A percentile compares a stretch with the other conserved stretches of the same genome.
Conservation (phyloP, 2,888 invertebrate species). For the Papilio elwesi region DNA sequence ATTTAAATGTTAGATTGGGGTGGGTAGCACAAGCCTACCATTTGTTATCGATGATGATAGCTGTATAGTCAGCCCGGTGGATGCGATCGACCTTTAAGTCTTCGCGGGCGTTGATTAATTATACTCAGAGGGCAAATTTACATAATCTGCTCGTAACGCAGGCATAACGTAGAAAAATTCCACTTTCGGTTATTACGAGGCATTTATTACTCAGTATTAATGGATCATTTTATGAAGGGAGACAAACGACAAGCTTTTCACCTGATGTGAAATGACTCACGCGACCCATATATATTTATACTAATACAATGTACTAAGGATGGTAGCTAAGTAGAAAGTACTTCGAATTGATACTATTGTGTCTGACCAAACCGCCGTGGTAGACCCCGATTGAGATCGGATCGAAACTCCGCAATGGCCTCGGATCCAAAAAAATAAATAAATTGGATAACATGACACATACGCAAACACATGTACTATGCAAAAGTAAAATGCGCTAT, state of each 20-base stretch:
- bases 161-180: conserved; percentile 11
- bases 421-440: too few relatives aligned
- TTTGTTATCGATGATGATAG: neutral
- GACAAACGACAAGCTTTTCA: conserved; percentile 2
- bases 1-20: neutral
- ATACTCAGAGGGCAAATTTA: conserved; percentile 12
- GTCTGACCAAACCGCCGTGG: neutral
- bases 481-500: too few relatives aligned
- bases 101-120: conserved; percentile 6
- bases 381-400: too few relatives aligned
- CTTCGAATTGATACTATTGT: neutral
- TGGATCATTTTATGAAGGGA: conserved; percentile 4
- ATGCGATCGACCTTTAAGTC: neutral
- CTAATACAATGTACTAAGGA: too few relatives aligned
- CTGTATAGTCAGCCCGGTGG: neutral
- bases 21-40: neutral
- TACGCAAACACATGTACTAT: too few relatives aligned
- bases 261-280: neutral
- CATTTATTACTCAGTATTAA: conserved; percentile 8
- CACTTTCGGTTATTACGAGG: conserved; percentile 7
- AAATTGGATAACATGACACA: too few relatives aligned
- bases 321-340: too few relatives aligned
- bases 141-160: neutral
- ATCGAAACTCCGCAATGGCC: too few relatives aligned
- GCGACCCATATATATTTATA: too few relatives aligned